phyloP scores from a whole-genome alignment of 2,797 vertebrate genomes.

The Anisognathus igniventris region DNA sequence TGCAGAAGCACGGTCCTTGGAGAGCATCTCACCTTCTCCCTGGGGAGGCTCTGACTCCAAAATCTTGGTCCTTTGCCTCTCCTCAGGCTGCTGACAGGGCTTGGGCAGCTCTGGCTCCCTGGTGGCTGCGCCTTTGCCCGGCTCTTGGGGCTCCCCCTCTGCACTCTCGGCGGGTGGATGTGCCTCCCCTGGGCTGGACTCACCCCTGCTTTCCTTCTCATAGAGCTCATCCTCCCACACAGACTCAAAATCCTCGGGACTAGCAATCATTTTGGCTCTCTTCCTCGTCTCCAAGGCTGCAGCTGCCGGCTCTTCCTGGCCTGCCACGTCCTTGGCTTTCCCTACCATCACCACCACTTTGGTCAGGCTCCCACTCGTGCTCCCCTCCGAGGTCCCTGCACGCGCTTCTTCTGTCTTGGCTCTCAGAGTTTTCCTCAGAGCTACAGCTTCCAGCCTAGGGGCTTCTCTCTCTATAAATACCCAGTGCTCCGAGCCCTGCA shows the following conservation, averaged over 20 bases:
- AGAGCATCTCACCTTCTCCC: neutral
- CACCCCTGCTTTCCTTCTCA: conserved; percentile 12
- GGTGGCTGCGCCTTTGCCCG: neutral
- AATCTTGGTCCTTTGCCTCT: neutral
- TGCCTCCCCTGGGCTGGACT: neutral
- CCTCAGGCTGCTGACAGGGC: conserved; percentile 59
- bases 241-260: conserved; percentile 73
- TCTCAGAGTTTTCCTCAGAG: conserved; percentile 63
- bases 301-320: conserved; percentile 61
- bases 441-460: conserved; percentile 77
- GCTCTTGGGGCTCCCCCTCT: neutral
- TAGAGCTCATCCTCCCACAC: conserved; percentile 65
- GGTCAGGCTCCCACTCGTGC: conserved; percentile 29
- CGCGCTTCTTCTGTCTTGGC: conserved; percentile 60
- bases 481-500: conserved; percentile 98
- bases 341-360: conserved; percentile 60
- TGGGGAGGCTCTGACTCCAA: neutral
- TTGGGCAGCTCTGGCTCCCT: conserved; percentile 10
- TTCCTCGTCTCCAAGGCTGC: neutral
- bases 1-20: conserved; percentile 1
- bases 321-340: conserved; percentile 63
- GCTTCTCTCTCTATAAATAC: conserved; percentile 97
- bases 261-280: conserved; percentile 70
- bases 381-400: conserved; percentile 49
- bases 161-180: neutral